Conservation (phyloP, 2,888 invertebrate genomes). For the Halictus quadricinctus region DNA sequence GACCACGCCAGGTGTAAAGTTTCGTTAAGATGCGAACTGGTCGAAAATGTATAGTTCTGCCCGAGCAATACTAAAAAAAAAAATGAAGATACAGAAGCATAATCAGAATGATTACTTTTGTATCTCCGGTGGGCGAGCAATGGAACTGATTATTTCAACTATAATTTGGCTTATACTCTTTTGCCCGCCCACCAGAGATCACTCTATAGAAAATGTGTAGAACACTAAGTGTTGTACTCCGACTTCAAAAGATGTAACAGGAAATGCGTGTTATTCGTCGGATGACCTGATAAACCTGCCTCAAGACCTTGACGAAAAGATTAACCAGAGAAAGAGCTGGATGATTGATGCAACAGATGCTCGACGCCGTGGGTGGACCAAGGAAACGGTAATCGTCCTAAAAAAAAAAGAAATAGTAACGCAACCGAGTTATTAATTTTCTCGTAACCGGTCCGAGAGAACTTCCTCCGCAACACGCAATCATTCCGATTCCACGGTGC, state of each 20-base stretch:
- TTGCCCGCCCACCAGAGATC: neutral
- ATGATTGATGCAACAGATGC: neutral
- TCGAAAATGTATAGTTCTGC: neutral
- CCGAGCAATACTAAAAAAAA: neutral
- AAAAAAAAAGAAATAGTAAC: conserved; percentile 23
- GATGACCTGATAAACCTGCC: neutral
- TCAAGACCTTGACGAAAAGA: conserved; percentile 1
- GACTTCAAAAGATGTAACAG: neutral
- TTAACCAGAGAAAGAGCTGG: neutral
- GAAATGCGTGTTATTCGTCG: neutral
- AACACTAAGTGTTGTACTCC: neutral
- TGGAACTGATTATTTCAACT: neutral
- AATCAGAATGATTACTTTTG: neutral
- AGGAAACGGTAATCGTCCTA: neutral
- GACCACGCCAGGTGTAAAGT: neutral
- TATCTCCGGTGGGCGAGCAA: neutral
- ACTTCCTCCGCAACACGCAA: neutral
- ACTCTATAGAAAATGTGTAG: neutral
- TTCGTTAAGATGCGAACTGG: neutral
- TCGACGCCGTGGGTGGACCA: neutral
- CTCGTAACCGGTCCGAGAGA: conserved; percentile 6
- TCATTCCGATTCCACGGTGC: conserved; percentile 2
- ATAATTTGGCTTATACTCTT: neutral
- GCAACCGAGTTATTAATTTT: conserved; percentile 32
- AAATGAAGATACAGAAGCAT: neutral